phyloP scores from a whole-genome alignment of 2,797 vertebrate genomes.

The Nyctalus aviator region DNA sequence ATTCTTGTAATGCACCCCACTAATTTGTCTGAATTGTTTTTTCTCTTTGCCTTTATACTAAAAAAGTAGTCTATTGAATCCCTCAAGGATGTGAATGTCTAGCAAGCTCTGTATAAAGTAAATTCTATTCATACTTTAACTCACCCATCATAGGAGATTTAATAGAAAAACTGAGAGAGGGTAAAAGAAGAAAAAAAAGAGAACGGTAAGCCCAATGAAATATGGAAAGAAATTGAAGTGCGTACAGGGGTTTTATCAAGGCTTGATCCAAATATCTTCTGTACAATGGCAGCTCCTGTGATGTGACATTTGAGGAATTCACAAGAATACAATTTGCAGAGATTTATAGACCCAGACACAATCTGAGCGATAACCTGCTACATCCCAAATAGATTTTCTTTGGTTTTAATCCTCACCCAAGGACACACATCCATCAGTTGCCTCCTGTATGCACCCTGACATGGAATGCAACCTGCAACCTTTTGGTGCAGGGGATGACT shows the following conservation, averaged over 20 bases:
- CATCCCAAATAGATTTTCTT: background rate
- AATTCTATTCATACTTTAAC: conserved; percentile 6
- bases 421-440: background rate
- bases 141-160: background rate
- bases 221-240: background rate
- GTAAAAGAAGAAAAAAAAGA: background rate
- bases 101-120: background rate
- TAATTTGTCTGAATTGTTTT: conserved; percentile 31
- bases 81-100: background rate
- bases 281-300: background rate
- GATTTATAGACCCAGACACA: background rate
- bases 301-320: background rate
- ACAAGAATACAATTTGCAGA: background rate
- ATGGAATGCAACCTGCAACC: background rate
- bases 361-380: background rate
- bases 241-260: background rate
- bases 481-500: background rate
- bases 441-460: background rate
- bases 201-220: background rate
- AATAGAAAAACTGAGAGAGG: background rate
- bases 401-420: background rate
- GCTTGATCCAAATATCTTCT: background rate
- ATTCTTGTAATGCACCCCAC: background rate
- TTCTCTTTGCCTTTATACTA: background rate
- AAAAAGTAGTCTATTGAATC: background rate